These are phyloP conservation scores for Geophilus truncorum DNA, from an alignment of 2,888 invertebrate genomes.

Conservation along the genomic window DNA sequence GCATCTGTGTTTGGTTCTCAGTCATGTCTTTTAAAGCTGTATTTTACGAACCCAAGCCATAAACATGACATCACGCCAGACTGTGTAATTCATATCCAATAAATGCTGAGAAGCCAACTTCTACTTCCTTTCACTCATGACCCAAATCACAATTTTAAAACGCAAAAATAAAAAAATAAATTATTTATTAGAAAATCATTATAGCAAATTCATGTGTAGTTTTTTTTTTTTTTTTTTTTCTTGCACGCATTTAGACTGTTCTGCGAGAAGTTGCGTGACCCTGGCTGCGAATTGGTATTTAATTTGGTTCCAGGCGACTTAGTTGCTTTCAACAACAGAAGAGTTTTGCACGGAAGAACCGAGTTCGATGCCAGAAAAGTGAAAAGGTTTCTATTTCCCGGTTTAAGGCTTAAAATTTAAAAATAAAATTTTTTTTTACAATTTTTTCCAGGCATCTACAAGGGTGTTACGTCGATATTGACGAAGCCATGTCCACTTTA, in stretches of 20 bases:
- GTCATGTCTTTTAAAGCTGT: background rate
- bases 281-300: constrained; percentile 42
- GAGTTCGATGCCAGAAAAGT: constrained; percentile 44
- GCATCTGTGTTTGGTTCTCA: background rate
- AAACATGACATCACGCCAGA: background rate
- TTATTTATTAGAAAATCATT: too few species aligned
- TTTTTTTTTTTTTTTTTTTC: background rate
- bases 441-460: constrained; percentile 43
- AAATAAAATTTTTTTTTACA: constrained; percentile 9
- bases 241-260: constrained; percentile 40
- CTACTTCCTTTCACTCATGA: too few species aligned
- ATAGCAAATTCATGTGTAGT: too few species aligned
- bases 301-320: constrained; percentile 47
- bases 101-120: too few species aligned
- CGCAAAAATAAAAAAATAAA: too few species aligned
- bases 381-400: constrained; percentile 40
- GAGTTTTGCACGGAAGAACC: constrained; percentile 46
- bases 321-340: constrained; percentile 47
- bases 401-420: background rate
- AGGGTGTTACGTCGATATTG: constrained; percentile 48
- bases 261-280: constrained; percentile 44
- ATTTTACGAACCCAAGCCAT: background rate
- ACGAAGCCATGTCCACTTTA: constrained; percentile 45
- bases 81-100: too few species aligned
- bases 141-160: too few species aligned